phyloP scores from a whole-genome alignment of 2,113 vertebrate species.

The Gallinago jamesoni region DNA sequence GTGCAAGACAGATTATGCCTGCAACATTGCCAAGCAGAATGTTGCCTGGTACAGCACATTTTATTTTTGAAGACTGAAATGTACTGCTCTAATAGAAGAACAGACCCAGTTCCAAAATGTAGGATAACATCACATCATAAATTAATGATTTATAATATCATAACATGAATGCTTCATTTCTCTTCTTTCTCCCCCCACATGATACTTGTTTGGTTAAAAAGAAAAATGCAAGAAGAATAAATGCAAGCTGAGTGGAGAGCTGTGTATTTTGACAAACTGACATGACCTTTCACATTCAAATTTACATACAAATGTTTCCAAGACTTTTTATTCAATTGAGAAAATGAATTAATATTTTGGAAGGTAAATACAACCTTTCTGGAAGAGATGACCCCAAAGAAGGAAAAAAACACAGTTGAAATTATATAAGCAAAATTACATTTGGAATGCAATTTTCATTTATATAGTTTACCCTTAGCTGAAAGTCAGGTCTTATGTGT shows the following conservation, averaged over 20 bases:
- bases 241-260: not conserved
- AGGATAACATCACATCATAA: not conserved
- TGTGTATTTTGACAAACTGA: not conserved
- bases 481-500: not conserved
- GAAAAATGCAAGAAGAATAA: not conserved
- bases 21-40: not conserved
- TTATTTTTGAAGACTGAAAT: not conserved
- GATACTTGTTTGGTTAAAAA: not conserved
- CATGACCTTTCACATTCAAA: conserved; percentile 29
- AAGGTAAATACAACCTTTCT: not conserved
- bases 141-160: not conserved
- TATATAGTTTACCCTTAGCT: not conserved
- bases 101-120: not conserved
- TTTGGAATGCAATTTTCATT: not conserved
- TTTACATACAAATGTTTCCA: not conserved
- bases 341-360: conserved; percentile 1
- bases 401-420: not conserved
- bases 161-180: not conserved
- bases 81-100: not conserved
- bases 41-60: not conserved
- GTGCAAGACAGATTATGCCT: not conserved
- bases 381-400: not conserved
- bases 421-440: not conserved
- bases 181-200: not conserved
- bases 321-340: not conserved